Evolutionary conservation across 2,113 vertebrate species (phyloP).

Genomic region (Dascyllus trimaculatus): DNA sequence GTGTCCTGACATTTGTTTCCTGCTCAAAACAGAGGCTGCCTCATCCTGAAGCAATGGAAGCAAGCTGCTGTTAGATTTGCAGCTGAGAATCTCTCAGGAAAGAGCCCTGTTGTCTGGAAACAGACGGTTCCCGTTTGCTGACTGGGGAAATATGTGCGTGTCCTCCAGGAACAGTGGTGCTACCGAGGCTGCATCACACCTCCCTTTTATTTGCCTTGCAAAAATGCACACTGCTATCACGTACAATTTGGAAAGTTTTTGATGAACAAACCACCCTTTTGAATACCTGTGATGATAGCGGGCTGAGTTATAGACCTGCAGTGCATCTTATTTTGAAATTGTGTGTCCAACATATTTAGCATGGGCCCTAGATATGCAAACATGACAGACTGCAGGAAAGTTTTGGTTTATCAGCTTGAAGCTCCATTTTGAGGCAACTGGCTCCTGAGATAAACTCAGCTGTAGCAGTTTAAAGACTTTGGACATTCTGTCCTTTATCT

Average conservation of each 20-base stretch:
- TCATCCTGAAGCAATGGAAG: conserved; percentile 33
- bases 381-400: conserved; percentile 16
- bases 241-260: not conserved
- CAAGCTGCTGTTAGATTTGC: conserved; percentile 50
- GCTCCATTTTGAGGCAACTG: conserved; percentile 48
- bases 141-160: conserved; percentile 69
- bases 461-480: conserved; percentile 7
- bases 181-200: conserved; percentile 32
- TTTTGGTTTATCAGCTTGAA: conserved; percentile 38
- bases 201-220: conserved; percentile 68
- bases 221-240: conserved; percentile 31
- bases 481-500: not conserved
- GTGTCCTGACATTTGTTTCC: conserved; percentile 43
- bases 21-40: conserved; percentile 24
- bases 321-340: conserved; percentile 19
- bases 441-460: conserved; percentile 25
- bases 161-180: conserved; percentile 68
- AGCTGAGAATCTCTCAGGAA: conserved; percentile 68
- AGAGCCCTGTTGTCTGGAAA: conserved; percentile 77
- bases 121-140: conserved; percentile 76
- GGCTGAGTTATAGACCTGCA: conserved; percentile 5
- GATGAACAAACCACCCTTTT: conserved; percentile 3
- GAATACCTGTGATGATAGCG: not conserved
- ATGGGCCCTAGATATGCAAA: conserved; percentile 57
- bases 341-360: conserved; percentile 39